Evolutionary conservation across 2,888 invertebrate genomes (phyloP).

Genomic region (Phoenoteleia sp.): DNA sequence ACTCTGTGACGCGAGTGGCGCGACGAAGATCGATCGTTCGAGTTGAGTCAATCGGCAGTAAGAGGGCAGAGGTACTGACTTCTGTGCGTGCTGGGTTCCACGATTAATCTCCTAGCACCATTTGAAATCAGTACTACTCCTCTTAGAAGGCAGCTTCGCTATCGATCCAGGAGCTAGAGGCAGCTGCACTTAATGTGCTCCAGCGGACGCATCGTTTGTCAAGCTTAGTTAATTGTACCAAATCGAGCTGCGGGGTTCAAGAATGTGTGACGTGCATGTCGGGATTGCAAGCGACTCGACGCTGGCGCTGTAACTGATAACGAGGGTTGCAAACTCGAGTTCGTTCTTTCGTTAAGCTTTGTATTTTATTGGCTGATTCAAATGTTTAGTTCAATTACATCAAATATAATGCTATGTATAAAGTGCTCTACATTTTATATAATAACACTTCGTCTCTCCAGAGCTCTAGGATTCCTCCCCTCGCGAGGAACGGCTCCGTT

Average conservation of each 20-base stretch:
- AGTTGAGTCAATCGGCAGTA: constrained; percentile 61
- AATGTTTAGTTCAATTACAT: constrained; percentile 49
- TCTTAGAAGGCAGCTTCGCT: constrained; percentile 80
- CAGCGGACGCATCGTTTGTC: constrained; percentile 35
- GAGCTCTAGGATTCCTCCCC: background rate
- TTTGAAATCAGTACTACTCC: constrained; percentile 87
- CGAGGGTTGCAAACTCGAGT: background rate
- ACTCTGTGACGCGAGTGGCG: constrained; percentile 22
- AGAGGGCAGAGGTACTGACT: constrained; percentile 86
- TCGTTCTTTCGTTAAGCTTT: background rate
- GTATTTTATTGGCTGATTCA: constrained; percentile 25
- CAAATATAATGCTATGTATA: constrained; percentile 38
- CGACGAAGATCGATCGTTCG: background rate
- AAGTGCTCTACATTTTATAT: constrained; percentile 41
- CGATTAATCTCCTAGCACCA: constrained; percentile 85
- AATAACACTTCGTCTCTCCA: constrained; percentile 18
- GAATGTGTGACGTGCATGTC: too few relatives aligned
- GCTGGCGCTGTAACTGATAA: too few relatives aligned
- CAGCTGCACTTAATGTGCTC: constrained; percentile 60
- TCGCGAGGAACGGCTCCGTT: background rate
- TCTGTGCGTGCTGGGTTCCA: constrained; percentile 86
- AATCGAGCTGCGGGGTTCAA: too few relatives aligned
- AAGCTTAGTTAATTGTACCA: constrained; percentile 38
- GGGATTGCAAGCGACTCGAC: too few relatives aligned
- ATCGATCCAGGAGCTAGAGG: constrained; percentile 45